Percentiles rank a stretch among this genome's conserved stretches.
Conservation (phyloP, 2,888 invertebrate species). For the Lithophane ornitopus region DNA sequence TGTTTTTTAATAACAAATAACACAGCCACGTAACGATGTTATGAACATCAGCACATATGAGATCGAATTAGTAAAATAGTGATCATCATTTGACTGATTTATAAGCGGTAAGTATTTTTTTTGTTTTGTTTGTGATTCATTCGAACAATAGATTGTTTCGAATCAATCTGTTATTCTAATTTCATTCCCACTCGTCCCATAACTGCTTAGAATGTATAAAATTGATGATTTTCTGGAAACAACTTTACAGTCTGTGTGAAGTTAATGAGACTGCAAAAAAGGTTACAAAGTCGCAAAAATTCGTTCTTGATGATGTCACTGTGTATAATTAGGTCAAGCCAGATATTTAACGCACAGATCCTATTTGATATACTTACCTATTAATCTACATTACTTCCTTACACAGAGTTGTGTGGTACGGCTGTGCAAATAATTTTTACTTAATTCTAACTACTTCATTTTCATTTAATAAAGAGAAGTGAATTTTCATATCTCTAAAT, state of each 20-base stretch:
- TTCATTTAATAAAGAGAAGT: not conserved
- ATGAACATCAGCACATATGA: slow-evolving; percentile 24
- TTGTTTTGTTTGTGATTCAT: slow-evolving; percentile 51
- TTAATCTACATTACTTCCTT: not conserved
- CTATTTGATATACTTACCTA: slow-evolving; percentile 5
- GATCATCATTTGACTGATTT: slow-evolving; percentile 27
- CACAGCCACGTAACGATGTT: slow-evolving; percentile 52
- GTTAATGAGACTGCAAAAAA: not conserved
- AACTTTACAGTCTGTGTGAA: slow-evolving; percentile 1
- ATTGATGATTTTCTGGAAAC: not conserved
- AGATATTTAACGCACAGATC: slow-evolving; percentile 24
- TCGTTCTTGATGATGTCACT: slow-evolving; percentile 58
- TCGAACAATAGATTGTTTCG: slow-evolving; percentile 36
- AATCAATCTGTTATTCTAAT: slow-evolving; percentile 32
- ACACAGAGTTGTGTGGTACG: not conserved
- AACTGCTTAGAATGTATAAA: slow-evolving; percentile 6
- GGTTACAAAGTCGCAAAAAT: not conserved
- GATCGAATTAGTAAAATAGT: slow-evolving; percentile 15
- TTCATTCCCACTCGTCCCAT: not conserved
- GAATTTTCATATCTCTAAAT: not conserved
- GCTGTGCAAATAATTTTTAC: not conserved
- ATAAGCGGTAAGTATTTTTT: slow-evolving; percentile 50
- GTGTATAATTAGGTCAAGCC: slow-evolving; percentile 50
- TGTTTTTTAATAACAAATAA: slow-evolving; percentile 41
- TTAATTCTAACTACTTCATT: not conserved